These are phyloP conservation scores for Archips xylosteana DNA, from an alignment of 2,888 invertebrate genomes.

Conservation along the genomic window DNA sequence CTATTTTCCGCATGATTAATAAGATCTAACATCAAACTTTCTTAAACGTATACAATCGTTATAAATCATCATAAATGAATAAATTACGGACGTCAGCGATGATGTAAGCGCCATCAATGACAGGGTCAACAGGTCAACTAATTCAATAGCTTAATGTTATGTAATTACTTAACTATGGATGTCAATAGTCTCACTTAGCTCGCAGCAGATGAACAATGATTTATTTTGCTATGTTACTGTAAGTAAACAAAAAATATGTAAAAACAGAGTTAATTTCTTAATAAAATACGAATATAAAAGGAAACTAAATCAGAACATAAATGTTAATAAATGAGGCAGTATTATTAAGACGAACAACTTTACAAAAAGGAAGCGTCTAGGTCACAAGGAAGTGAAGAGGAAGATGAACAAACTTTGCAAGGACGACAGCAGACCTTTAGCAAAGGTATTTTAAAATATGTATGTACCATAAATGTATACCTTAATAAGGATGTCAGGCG, in stretches of 20 bases:
- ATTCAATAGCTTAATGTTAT: conserved; percentile 29
- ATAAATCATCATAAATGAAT: conserved; percentile 24
- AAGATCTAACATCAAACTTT: background rate
- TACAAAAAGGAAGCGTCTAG: conserved; percentile 34
- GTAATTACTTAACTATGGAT: conserved; percentile 9
- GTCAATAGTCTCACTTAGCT: conserved; percentile 16
- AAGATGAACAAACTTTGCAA: conserved; percentile 31
- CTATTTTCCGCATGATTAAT: background rate
- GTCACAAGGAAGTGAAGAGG: conserved; percentile 33
- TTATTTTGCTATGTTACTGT: background rate
- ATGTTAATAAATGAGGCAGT: conserved; percentile 12
- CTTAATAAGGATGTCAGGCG: conserved; percentile 13
- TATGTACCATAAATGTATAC: conserved; percentile 13
- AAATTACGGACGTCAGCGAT: conserved; percentile 10
- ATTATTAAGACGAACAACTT: conserved; percentile 23
- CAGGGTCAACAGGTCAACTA: conserved; percentile 30
- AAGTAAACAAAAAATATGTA: no score
- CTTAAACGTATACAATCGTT: conserved; percentile 4
- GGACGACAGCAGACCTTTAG: conserved; percentile 29
- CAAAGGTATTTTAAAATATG: conserved; percentile 17
- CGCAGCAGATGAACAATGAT: background rate
- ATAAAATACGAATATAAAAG: background rate
- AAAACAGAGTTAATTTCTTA: no score
- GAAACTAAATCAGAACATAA: conserved; percentile 3
- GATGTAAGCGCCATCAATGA: conserved; percentile 26